phyloP scores from a whole-genome alignment of 2,888 invertebrate species.

The Pegoplata infirma region DNA sequence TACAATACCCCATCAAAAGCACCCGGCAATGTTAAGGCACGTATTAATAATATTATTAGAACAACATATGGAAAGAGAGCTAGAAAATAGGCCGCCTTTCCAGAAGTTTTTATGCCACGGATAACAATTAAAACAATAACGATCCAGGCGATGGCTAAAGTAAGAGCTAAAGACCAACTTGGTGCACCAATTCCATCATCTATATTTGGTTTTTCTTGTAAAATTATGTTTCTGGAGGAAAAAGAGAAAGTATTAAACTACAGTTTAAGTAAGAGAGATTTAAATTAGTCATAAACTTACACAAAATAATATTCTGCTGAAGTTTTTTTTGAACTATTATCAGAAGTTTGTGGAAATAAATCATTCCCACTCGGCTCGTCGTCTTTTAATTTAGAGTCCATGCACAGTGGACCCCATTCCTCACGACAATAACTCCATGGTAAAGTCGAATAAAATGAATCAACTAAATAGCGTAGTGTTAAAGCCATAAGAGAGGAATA shows the following conservation, averaged over 20 bases:
- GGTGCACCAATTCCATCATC: constrained; percentile 80
- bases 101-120: constrained; percentile 81
- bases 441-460: constrained; percentile 81
- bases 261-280: background rate
- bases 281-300: constrained; percentile 72
- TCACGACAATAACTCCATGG: constrained; percentile 82
- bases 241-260: background rate
- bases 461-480: constrained; percentile 82
- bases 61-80: constrained; percentile 84
- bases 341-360: too few relatives aligned
- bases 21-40: constrained; percentile 81
- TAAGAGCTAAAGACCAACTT: constrained; percentile 79
- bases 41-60: constrained; percentile 80
- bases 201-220: constrained; percentile 79
- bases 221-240: constrained; percentile 78
- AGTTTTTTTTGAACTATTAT: too few relatives aligned
- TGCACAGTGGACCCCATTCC: constrained; percentile 78
- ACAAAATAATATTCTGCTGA: constrained; percentile 77
- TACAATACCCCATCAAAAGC: constrained; percentile 82
- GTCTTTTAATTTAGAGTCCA: constrained; percentile 68
- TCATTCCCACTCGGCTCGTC: background rate
- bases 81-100: constrained; percentile 84
- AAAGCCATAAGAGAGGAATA: constrained; percentile 84
- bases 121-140: constrained; percentile 79
- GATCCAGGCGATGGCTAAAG: constrained; percentile 80